Conservation (phyloP, 1,140 invertebrate genomes). For the Drosophila biarmipes region DNA sequence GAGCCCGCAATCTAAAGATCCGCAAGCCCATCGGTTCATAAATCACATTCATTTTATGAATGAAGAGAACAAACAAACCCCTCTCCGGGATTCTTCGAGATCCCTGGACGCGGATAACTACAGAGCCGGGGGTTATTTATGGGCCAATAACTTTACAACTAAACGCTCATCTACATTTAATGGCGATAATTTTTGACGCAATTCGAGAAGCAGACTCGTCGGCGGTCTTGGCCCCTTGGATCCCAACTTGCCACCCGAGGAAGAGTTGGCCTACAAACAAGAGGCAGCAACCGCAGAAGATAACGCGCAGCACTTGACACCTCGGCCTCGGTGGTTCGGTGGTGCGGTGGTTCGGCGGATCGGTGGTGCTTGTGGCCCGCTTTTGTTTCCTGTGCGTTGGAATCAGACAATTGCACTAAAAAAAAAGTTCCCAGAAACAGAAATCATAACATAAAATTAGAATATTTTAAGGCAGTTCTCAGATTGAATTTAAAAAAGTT, state of each 20-base stretch:
- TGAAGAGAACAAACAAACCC: slow-evolving; percentile 43
- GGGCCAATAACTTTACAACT: slow-evolving; percentile 80
- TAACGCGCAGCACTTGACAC: slow-evolving; percentile 77
- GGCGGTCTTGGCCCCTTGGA: slow-evolving; percentile 27
- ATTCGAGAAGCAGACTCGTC: slow-evolving; percentile 70
- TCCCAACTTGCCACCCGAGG: slow-evolving; percentile 1
- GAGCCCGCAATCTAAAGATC: slow-evolving; percentile 35
- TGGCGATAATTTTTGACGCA: slow-evolving; percentile 82
- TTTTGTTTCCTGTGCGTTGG: slow-evolving; percentile 17
- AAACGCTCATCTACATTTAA: slow-evolving; percentile 83
- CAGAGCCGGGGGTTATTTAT: slow-evolving; percentile 58
- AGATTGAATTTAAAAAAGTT: no score
- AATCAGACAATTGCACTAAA: slow-evolving; percentile 15
- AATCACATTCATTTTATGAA: slow-evolving; percentile 67
- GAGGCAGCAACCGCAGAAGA: slow-evolving; percentile 67
- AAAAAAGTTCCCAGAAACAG: not conserved
- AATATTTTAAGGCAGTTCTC: not conserved
- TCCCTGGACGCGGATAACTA: slow-evolving; percentile 5
- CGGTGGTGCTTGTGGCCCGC: slow-evolving; percentile 2
- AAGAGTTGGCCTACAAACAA: slow-evolving; percentile 49
- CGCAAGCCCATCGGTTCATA: slow-evolving; percentile 34
- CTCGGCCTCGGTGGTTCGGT: slow-evolving; percentile 29
- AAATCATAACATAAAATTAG: not conserved
- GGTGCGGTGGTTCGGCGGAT: not conserved
- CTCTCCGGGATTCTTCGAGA: not conserved